Conservation (phyloP, 2,888 invertebrate genomes). For the Lithophane socia region DNA sequence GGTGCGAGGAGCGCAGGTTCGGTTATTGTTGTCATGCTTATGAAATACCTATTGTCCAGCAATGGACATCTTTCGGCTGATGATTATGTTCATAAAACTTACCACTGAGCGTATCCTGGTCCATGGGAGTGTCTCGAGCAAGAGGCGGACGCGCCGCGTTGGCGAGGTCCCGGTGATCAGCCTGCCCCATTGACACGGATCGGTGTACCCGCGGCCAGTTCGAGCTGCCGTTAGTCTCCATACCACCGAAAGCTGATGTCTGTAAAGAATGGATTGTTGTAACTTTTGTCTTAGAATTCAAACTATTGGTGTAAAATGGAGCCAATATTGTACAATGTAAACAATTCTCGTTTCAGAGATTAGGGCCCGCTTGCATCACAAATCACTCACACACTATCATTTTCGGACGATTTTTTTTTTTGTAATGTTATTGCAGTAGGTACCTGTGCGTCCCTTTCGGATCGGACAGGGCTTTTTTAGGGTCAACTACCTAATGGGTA, state of each 20-base stretch:
- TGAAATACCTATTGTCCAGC: background rate
- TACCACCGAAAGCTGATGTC: conserved; percentile 53
- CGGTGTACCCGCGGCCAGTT: conserved; percentile 93
- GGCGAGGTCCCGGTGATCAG: conserved; percentile 89
- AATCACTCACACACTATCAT: too few species aligned
- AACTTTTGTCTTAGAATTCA: background rate
- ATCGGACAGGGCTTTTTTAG: too few species aligned
- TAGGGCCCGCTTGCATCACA: background rate
- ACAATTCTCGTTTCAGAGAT: background rate
- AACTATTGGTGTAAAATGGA: background rate
- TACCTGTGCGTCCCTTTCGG: too few species aligned
- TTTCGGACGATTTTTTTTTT: too few species aligned
- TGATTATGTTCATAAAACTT: conserved; percentile 4
- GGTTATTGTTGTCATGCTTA: background rate
- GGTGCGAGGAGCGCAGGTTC: background rate
- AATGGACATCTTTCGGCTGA: background rate
- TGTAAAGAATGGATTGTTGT: conserved; percentile 10
- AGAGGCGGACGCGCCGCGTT: conserved; percentile 89
- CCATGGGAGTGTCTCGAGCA: conserved; percentile 82
- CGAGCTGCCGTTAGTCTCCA: conserved; percentile 31
- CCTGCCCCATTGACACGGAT: conserved; percentile 96
- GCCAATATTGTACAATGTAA: background rate
- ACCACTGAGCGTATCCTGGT: conserved; percentile 89
- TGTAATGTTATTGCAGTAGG: too few species aligned
- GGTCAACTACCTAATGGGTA: too few species aligned